Percentiles rank a stretch among this genome's conserved stretches.
Conservation (phyloP, 2,888 invertebrate species). For the Philaethria dido region DNA sequence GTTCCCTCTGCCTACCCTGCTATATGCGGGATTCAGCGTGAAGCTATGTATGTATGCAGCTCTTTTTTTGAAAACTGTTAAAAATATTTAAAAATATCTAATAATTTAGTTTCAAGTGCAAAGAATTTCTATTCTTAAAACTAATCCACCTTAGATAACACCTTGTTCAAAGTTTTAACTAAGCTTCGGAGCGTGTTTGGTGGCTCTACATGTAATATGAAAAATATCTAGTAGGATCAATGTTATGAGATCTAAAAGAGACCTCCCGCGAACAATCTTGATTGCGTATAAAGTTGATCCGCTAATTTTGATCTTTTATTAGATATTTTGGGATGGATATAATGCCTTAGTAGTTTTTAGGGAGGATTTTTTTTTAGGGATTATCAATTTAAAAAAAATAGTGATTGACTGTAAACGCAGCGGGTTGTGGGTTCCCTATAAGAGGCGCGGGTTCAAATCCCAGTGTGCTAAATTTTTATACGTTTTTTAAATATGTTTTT, state of each 20-base stretch:
- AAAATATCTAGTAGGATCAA: conserved; percentile 46
- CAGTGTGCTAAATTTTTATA: too few relatives aligned
- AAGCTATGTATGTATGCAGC: too few relatives aligned
- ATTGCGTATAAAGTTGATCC: conserved; percentile 62
- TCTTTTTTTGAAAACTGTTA: too few relatives aligned
- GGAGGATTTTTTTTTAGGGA: too few relatives aligned
- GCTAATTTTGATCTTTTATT: conserved; percentile 52
- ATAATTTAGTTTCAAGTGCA: background rate
- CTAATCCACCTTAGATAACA: conserved; percentile 5
- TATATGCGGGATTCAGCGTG: too few relatives aligned
- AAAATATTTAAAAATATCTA: background rate
- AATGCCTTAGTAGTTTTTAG: background rate
- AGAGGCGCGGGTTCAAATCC: too few relatives aligned
- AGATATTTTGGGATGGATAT: background rate
- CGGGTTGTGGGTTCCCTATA: too few relatives aligned
- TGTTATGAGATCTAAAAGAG: conserved; percentile 48
- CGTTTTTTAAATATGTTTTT: too few relatives aligned
- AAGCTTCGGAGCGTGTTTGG: conserved; percentile 1
- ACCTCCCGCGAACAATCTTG: conserved; percentile 52
- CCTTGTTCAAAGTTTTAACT: conserved; percentile 12
- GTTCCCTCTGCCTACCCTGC: too few relatives aligned
- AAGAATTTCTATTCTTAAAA: conserved; percentile 1
- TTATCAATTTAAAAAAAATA: too few relatives aligned
- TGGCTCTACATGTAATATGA: conserved; percentile 21
- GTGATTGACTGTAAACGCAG: too few relatives aligned